Evolutionary conservation across 1,140 invertebrate genomes (phyloP).

Genomic region (Branchinecta lynchi): DNA sequence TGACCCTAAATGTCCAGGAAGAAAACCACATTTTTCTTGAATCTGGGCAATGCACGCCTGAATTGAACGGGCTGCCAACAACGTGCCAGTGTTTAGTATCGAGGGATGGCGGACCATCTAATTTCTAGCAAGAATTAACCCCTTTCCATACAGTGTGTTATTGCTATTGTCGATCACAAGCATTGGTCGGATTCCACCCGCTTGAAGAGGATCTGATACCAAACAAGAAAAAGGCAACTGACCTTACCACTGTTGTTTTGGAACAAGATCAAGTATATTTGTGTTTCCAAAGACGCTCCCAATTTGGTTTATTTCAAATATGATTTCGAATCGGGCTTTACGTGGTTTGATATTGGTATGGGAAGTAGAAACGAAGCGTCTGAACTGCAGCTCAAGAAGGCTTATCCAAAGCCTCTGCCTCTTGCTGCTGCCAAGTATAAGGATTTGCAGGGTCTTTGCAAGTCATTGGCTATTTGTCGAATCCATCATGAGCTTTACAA

Average conservation of each 20-base stretch:
- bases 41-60: slow-evolving; percentile 12
- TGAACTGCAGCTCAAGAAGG: slow-evolving; percentile 5
- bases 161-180: slow-evolving; percentile 1
- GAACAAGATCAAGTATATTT: slow-evolving; percentile 10
- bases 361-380: background rate
- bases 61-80: slow-evolving; percentile 12
- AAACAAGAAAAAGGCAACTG: slow-evolving; percentile 6
- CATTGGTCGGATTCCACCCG: slow-evolving; percentile 4
- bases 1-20: background rate
- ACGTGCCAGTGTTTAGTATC: slow-evolving; percentile 11
- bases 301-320: slow-evolving; percentile 7
- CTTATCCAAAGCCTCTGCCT: slow-evolving; percentile 5
- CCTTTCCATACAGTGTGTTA: slow-evolving; percentile 5
- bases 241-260: slow-evolving; percentile 5
- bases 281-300: slow-evolving; percentile 8
- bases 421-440: slow-evolving; percentile 8
- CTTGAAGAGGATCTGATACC: slow-evolving; percentile 5
- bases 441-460: slow-evolving; percentile 5
- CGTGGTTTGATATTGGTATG: background rate
- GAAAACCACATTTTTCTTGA: slow-evolving; percentile 13
- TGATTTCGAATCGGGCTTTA: slow-evolving; percentile 9
- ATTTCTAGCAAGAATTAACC: background rate
- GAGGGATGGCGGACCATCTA: slow-evolving; percentile 1
- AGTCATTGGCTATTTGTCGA: slow-evolving; percentile 5
- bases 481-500: slow-evolving; percentile 6